These are phyloP conservation scores for Idaea biselata DNA, from an alignment of 2,888 invertebrate species.

Conservation along the genomic window DNA sequence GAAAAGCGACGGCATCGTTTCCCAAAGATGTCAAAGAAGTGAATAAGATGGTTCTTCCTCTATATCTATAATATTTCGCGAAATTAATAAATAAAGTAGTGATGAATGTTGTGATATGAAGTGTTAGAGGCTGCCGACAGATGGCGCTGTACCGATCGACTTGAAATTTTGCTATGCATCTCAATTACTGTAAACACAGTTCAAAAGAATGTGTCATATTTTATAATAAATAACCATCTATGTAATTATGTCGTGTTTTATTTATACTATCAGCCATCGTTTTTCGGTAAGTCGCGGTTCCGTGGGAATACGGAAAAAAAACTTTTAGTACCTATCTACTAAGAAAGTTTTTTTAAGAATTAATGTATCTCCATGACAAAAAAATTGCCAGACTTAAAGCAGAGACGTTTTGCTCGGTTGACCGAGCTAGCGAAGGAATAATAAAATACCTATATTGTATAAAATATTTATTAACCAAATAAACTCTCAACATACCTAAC, in stretches of 20 bases:
- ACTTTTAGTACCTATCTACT: no score
- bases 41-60: constrained; percentile 10
- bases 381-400: no score
- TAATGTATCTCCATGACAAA: no score
- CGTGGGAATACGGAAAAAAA: no score
- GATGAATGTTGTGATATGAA: constrained; percentile 58
- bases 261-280: constrained; percentile 20
- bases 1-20: background rate
- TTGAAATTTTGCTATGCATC: constrained; percentile 74
- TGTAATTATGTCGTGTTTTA: constrained; percentile 63
- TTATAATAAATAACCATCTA: constrained; percentile 81
- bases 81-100: constrained; percentile 38
- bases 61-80: constrained; percentile 22
- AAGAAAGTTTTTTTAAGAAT: no score
- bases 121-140: constrained; percentile 27
- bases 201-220: constrained; percentile 81
- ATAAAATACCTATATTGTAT: background rate
- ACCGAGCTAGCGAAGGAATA: no score
- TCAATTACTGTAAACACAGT: constrained; percentile 77
- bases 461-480: background rate
- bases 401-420: no score
- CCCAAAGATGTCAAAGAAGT: constrained; percentile 2
- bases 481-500: background rate
- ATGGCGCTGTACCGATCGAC: constrained; percentile 42
- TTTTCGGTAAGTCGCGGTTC: no score